phyloP scores from a whole-genome alignment of 2,888 invertebrate genomes.

The Thecophora atra region DNA sequence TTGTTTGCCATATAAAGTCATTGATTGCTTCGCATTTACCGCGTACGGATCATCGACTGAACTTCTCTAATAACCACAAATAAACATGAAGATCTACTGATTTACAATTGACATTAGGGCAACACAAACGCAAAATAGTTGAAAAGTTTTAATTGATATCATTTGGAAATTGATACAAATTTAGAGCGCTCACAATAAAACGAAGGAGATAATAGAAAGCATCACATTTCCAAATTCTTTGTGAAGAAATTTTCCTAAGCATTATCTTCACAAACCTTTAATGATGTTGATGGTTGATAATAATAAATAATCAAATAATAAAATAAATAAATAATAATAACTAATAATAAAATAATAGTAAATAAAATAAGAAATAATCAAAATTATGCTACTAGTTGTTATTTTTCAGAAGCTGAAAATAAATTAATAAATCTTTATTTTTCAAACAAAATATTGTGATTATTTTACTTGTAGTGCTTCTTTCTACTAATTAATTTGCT shows the following conservation, averaged over 20 bases:
- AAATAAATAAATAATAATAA: too few relatives aligned
- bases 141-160: conserved; percentile 1
- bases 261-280: too few relatives aligned
- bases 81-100: too few relatives aligned
- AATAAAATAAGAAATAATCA: too few relatives aligned
- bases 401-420: not conserved
- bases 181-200: not conserved
- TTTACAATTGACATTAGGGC: not conserved
- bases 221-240: not conserved
- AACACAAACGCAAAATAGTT: not conserved
- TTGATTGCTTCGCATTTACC: not conserved
- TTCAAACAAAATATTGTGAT: not conserved
- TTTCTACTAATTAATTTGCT: not conserved
- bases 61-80: too few relatives aligned
- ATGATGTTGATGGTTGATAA: not conserved
- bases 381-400: too few relatives aligned
- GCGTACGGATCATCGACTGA: too few relatives aligned
- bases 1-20: conserved; percentile 42
- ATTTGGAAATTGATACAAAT: not conserved
- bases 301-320: too few relatives aligned
- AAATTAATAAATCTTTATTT: not conserved
- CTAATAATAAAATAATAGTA: too few relatives aligned
- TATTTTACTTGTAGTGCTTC: not conserved
- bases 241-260: too few relatives aligned
- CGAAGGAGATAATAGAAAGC: not conserved